Percentiles rank a stretch among this genome's conserved stretches.
phyloP scores from a whole-genome alignment of 1,140 invertebrate species.

The Augochlora pura region DNA sequence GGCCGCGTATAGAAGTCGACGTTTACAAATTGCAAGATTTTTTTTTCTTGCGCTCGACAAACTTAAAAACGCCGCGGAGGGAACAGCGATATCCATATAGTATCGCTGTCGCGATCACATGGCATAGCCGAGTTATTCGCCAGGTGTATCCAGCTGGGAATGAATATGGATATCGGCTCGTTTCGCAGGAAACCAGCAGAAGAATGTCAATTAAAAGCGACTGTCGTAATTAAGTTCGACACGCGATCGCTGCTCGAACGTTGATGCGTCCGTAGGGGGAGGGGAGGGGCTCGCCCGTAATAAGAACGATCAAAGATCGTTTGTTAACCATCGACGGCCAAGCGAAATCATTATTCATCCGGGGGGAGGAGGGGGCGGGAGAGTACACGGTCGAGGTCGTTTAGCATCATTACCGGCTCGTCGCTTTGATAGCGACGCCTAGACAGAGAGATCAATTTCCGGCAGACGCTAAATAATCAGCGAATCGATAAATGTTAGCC shows the following conservation, averaged over 20 bases:
- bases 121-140: no score
- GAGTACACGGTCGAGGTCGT: background rate
- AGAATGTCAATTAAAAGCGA: background rate
- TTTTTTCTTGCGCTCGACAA: no score
- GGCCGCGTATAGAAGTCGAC: no score
- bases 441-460: slow-evolving; percentile 23
- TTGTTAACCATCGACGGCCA: background rate
- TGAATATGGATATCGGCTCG: background rate
- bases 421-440: background rate
- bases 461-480: slow-evolving; percentile 34
- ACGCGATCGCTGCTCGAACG: background rate
- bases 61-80: no score
- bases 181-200: background rate
- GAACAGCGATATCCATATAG: no score
- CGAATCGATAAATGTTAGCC: slow-evolving; percentile 29
- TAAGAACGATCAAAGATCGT: background rate
- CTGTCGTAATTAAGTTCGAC: background rate
- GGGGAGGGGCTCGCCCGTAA: no score
- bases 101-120: no score
- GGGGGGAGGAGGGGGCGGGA: no score
- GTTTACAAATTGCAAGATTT: no score
- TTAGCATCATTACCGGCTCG: background rate
- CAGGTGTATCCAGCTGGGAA: no score
- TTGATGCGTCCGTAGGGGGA: background rate
- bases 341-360: background rate